Base-by-base conservation (phyloP, 2,113 vertebrate species). In the Argyrosomus japonicus region DNA sequence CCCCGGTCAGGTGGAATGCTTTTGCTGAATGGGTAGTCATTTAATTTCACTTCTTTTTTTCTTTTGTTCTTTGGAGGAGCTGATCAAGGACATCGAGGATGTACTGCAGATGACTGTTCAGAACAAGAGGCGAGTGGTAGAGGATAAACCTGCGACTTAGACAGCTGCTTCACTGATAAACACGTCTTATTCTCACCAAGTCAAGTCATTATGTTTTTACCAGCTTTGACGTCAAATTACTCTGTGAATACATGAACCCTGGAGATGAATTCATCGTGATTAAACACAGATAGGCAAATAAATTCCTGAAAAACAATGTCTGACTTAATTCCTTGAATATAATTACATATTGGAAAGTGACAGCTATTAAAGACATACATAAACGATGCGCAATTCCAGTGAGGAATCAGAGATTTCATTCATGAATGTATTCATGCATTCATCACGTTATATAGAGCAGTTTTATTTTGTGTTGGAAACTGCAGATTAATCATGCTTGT, bases 91-190 rank as follows among this genome's bases (percentile, higher is more conserved):
- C 48, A 94, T 97, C 18, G 93, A 97, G 82, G 83, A 76, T 53
- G 95, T 97, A 84, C 87, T 97, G 77, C 93, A 96, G 93, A 89
- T 95, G 89, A 95, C 94, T 71, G 84, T 88, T 89, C 92, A 95
- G 92, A 97, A 97, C 89, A 96, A 90, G 29, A 62, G 69, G 73
- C 78, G 48, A 81, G 61, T 65, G 5, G 65, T 69, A 51, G 64
- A 86, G 64, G 82, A 86, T 78, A 73, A 87, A 70, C 43, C 78
- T 43, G 36, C 61, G 57, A 63, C 60, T 50, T 82, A 86, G 53
- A 77, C 18, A 32, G 23, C 40, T 48, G 48, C 45, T 75, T 18
- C 29, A 53, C 43, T 8, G 3, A 29, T 78, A 27, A 75, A 64
- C 25, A 29, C 36, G 13, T 23, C 60, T 56, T 8, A 21, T 5